Evolutionary conservation across 2,888 invertebrate genomes (phyloP), one percentile per base, ranked within the genome.

Genomic region (Sycophila texana): DNA sequence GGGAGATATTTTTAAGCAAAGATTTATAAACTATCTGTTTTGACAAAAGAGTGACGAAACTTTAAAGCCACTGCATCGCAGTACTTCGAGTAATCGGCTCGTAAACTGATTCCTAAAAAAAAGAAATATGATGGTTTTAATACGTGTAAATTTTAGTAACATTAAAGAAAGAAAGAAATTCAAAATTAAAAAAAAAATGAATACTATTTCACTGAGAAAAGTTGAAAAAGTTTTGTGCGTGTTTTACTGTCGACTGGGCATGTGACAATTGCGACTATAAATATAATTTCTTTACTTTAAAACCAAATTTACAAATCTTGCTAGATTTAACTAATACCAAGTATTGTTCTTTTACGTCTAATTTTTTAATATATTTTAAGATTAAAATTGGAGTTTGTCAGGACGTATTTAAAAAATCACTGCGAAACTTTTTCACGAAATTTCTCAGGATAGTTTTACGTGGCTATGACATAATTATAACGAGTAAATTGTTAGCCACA

Each of bases 91-190:
- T 0, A 16, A 55, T 70, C 30, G 26, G 39, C 74, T 80, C 77
- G 68, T 73, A 53, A 60, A 65, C 13, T 74, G 74, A 80, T 77
- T 80, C 80, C 68, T 77, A 80, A 68, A 51, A 77, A 71, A 73
- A 30, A 22, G 39, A 74, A 74, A 72, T 79, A 79, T n/a, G 47
- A 49, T 67, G 53, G 61, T 76, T 80, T 77, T 60, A 51, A 72
- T 66, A 58, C n/a, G 20, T 77, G n/a, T 77, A 77, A 70, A 80
- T 76, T 76, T 57, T 76, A 76, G 47, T 39, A 26, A 71, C 47
- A 68, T 26, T 66, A n/a, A 49, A 58, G 26, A 65, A 49, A 67
- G 16, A 61, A 58, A 57, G 51, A 61, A 68, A 73, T 61, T 76
- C 53, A 55, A 57, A 55, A 76, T 65, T 26, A 18, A 51, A 68